Evolutionary conservation across 2,113 vertebrate species (phyloP).

Genomic region (Trochalopteron elliotii): DNA sequence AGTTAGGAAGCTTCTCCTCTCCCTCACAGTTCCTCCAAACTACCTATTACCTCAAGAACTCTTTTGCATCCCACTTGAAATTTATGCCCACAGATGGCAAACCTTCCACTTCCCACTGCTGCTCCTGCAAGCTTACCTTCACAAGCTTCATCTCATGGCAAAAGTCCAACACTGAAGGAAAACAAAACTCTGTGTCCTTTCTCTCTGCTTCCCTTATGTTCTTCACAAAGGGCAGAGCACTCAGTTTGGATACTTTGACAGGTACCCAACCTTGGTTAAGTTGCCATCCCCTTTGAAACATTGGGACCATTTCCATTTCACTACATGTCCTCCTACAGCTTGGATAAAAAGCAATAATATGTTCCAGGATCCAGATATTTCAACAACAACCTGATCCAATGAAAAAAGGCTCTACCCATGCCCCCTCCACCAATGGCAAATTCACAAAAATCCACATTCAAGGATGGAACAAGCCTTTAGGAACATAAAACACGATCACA

Average conservation of each 20-base stretch:
- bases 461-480: neutral
- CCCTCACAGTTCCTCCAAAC: neutral
- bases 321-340: accelerated
- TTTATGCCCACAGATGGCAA: neutral
- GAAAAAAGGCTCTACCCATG: neutral
- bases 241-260: neutral
- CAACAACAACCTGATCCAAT: accelerated
- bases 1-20: neutral
- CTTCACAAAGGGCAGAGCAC: neutral
- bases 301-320: neutral
- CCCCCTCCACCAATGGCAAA: neutral
- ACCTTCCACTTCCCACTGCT: neutral
- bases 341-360: neutral
- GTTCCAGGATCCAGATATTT: neutral
- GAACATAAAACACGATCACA: neutral
- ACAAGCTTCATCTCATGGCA: neutral
- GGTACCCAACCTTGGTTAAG: neutral
- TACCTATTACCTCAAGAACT: neutral
- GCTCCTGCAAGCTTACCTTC: neutral
- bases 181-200: neutral
- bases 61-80: neutral
- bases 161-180: neutral
- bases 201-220: neutral
- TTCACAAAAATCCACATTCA: neutral
- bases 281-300: neutral